These are phyloP conservation scores for Altica lythri DNA, from an alignment of 2,888 invertebrate species.

Conservation along the genomic window DNA sequence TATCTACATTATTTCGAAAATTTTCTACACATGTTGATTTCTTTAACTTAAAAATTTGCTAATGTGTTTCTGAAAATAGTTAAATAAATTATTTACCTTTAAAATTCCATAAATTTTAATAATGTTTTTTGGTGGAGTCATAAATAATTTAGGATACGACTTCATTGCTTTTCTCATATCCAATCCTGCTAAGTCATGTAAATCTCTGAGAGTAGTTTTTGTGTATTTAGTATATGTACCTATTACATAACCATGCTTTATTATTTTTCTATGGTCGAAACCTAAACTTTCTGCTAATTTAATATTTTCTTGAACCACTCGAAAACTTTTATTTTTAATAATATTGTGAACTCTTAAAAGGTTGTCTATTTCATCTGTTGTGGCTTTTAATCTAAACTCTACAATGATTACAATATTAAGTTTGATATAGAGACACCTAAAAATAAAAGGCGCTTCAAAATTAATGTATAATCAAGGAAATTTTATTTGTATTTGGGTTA, in stretches of 20 bases:
- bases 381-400: constrained; percentile 54
- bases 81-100: constrained; percentile 46
- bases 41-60: not conserved
- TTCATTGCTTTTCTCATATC: constrained; percentile 62
- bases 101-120: constrained; percentile 62
- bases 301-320: constrained; percentile 61
- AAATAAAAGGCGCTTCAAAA: no score
- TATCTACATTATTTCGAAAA: no score
- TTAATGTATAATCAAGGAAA: no score
- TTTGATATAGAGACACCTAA: no score
- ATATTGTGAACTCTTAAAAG: constrained; percentile 52
- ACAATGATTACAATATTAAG: no score
- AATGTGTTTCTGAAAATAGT: no score
- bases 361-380: constrained; percentile 50
- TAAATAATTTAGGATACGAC: constrained; percentile 67
- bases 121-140: constrained; percentile 63
- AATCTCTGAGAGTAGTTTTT: constrained; percentile 61
- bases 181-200: constrained; percentile 61
- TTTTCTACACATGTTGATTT: not conserved
- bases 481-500: no score
- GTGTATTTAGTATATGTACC: constrained; percentile 65
- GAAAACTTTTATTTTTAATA: constrained; percentile 58
- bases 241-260: constrained; percentile 65
- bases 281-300: constrained; percentile 63
- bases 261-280: constrained; percentile 61